Base-by-base conservation (phyloP, 2,113 vertebrate species). In the Setophaga petechia region DNA sequence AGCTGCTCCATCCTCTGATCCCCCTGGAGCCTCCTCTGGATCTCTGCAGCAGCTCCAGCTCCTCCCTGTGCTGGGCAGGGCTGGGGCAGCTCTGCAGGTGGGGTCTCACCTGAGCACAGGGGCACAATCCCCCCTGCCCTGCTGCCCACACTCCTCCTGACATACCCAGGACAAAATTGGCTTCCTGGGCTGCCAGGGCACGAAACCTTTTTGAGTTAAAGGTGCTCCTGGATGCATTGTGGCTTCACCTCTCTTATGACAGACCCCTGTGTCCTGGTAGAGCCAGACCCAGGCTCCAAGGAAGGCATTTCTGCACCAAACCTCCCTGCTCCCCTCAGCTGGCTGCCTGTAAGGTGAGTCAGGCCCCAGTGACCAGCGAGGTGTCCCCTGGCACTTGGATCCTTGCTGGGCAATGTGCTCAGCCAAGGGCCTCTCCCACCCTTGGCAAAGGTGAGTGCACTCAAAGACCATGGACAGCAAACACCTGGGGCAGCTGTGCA, bases 301-400 rank as follows among this genome's bases (percentile, higher is more conserved):
- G 54, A 33, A 25, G 30, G 19, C 17, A 25, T 72, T 87, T 87
- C 66, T 57, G 43, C 57, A 66, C n/a, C 76, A 65, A 37, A 54
- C 39, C 6, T 41, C 51, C 37, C 67, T 33, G 41, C 41, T 73
- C 59, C 47, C 19, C 33, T 30, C 68, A 44, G 31, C 31, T 30
- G 57, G 31, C 0, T 39, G 37, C 0, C 2, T 4, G 1, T 25
- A 6, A 30, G 25, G 0, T 4, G 76, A 31, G 49, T 4, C 6
- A 0, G 52, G 23, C 9, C 52, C 25, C 44, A 25, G 33, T 19
- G 72, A 68, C 24, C 55, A 33, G 28, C 5, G 15, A 57, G 49
- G 33, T 71, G 37, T 11, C 43, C 5, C 0, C 41, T 2, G 4
- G 25, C 7, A 0, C 1, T 5, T 21, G 6, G 43, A 10, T 39